Conservation (phyloP, 2,113 vertebrate species). For the Columbina picui region DNA sequence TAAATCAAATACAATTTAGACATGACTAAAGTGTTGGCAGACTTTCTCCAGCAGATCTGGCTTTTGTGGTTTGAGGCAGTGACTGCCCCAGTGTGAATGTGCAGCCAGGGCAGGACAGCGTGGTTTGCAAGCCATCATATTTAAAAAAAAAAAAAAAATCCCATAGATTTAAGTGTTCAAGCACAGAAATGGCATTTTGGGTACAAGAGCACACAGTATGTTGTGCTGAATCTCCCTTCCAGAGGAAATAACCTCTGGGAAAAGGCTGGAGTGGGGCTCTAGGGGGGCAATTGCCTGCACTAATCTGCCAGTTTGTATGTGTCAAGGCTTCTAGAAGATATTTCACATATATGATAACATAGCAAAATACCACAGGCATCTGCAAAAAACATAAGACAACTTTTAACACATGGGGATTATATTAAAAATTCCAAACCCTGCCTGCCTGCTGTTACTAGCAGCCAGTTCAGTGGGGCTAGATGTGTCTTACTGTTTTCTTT, state of each 20-base stretch:
- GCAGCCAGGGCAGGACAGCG: neutral
- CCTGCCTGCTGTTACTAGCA: neutral
- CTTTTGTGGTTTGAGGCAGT: neutral
- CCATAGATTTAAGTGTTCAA: neutral
- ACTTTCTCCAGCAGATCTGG: neutral
- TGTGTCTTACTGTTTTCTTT: neutral
- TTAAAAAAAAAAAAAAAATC: neutral
- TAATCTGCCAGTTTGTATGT: neutral
- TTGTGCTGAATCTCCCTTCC: neutral
- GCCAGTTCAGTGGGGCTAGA: neutral
- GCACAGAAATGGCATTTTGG: neutral
- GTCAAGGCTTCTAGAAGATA: neutral
- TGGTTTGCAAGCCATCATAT: neutral
- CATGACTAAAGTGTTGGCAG: neutral
- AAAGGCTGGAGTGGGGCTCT: neutral
- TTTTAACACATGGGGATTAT: neutral
- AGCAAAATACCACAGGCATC: neutral
- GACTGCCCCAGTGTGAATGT: neutral
- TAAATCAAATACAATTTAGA: neutral
- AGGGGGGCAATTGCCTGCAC: rapidly evolving
- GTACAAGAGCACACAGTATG: neutral
- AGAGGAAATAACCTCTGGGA: neutral
- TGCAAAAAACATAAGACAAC: neutral
- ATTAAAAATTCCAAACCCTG: neutral
- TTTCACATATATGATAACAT: neutral